phyloP scores from a whole-genome alignment of 2,888 invertebrate genomes.

The Lampropteryx suffumata region DNA sequence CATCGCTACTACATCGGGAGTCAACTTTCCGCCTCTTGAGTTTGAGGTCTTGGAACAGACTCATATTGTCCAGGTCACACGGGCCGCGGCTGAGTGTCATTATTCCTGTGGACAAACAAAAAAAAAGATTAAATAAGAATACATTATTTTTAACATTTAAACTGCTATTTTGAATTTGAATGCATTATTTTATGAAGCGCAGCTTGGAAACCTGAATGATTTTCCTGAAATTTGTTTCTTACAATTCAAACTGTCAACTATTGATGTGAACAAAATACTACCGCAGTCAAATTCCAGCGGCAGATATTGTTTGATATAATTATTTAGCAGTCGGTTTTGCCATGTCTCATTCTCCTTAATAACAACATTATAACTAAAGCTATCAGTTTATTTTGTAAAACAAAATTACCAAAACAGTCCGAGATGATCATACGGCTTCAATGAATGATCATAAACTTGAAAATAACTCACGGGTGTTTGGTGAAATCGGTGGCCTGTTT shows the following conservation, averaged over 20 bases:
- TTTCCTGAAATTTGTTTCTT: no score
- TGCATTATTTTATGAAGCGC: no score
- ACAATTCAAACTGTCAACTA: no score
- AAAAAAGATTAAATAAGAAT: no score
- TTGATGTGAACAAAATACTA: no score
- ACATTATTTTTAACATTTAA: no score
- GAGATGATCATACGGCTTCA: slow-evolving; percentile 23
- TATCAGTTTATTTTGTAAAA: neutral
- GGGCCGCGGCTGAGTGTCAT: slow-evolving; percentile 98
- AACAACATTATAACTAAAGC: no score
- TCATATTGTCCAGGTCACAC: slow-evolving; percentile 99
- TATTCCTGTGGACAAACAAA: slow-evolving; percentile 88
- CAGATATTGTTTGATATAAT: no score
- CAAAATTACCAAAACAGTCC: slow-evolving; percentile 8
- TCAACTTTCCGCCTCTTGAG: slow-evolving; percentile 98
- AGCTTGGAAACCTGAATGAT: no score
- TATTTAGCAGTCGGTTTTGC: no score
- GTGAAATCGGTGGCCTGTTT: slow-evolving; percentile 47
- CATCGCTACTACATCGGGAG: slow-evolving; percentile 98
- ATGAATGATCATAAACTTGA: slow-evolving; percentile 4
- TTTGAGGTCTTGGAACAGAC: slow-evolving; percentile 99
- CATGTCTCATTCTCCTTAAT: no score
- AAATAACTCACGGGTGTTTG: slow-evolving; percentile 54
- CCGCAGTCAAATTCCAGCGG: no score
- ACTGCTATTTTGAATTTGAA: neutral